Conservation (phyloP, 2,113 vertebrate genomes). For the Saccopteryx bilineata region DNA sequence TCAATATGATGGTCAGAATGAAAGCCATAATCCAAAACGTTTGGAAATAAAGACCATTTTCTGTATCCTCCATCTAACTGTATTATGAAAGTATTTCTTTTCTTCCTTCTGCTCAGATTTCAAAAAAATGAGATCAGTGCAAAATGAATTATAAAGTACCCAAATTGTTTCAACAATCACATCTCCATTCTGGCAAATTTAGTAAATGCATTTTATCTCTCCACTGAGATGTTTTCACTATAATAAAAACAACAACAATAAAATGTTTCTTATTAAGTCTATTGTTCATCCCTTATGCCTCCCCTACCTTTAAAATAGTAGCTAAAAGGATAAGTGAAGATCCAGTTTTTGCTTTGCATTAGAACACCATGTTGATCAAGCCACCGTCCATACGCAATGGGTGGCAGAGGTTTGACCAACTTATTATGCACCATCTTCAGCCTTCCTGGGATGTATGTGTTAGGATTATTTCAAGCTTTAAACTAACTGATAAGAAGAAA, state of each 20-base stretch:
- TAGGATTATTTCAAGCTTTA: neutral
- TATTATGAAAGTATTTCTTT: slow-evolving; percentile 59
- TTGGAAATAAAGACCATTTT: slow-evolving; percentile 69
- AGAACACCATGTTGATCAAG: neutral
- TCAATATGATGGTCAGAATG: slow-evolving; percentile 64
- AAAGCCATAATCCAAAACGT: slow-evolving; percentile 57
- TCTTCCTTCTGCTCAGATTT: slow-evolving; percentile 48
- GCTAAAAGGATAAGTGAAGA: neutral
- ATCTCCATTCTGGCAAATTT: slow-evolving; percentile 62
- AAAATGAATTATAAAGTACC: slow-evolving; percentile 70
- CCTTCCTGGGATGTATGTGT: neutral
- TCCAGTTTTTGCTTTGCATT: neutral
- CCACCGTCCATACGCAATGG: neutral
- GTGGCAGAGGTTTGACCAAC: neutral
- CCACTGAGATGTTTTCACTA: slow-evolving; percentile 72
- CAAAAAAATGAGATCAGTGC: slow-evolving; percentile 38
- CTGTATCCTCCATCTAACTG: slow-evolving; percentile 40
- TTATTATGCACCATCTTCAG: neutral
- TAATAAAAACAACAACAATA: slow-evolving; percentile 61
- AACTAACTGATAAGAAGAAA: neutral
- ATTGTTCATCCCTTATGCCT: slow-evolving; percentile 32
- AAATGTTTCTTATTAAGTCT: slow-evolving; percentile 57
- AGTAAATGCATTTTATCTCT: slow-evolving; percentile 68
- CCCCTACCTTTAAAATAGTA: slow-evolving; percentile 48
- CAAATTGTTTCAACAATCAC: slow-evolving; percentile 56